Evolutionary conservation across 2,113 vertebrate genomes (phyloP).

Genomic region (Campylorhamphus procurvoides): DNA sequence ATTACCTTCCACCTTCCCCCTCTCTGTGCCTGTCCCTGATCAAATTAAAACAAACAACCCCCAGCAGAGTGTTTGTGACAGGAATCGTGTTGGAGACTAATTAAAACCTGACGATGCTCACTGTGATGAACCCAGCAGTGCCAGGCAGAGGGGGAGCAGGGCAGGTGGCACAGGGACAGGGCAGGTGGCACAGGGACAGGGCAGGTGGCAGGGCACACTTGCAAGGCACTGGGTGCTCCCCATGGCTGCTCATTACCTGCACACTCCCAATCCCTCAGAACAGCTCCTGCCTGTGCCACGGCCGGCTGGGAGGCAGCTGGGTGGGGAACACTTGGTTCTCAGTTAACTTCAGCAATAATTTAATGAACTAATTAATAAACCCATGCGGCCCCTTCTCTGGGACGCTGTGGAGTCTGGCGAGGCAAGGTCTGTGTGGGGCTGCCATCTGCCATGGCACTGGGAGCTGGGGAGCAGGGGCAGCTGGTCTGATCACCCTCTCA

Average conservation of each 20-base stretch:
- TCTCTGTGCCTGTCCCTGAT: background rate
- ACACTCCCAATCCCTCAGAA: background rate
- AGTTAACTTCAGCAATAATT: background rate
- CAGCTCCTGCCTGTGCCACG: background rate
- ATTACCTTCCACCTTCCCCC: conserved; percentile 44
- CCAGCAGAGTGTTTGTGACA: conserved; percentile 61
- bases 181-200: background rate
- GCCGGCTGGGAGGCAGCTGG: background rate
- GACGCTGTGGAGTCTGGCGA: background rate
- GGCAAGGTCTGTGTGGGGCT: background rate
- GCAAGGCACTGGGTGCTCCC: background rate
- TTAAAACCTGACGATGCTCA: conserved; percentile 40
- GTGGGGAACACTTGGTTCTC: background rate
- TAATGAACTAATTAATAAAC: background rate
- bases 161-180: background rate
- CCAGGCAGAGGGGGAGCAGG: background rate
- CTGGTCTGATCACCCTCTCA: background rate
- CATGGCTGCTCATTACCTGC: background rate
- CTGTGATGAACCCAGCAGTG: background rate
- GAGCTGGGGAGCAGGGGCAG: background rate
- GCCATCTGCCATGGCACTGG: background rate
- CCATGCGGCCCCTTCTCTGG: background rate
- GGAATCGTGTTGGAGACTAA: conserved; percentile 39
- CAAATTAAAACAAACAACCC: conserved; percentile 68
- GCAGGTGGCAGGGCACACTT: background rate